Base-by-base conservation (phyloP, 1,140 invertebrate species). In the Cydia splendana region DNA sequence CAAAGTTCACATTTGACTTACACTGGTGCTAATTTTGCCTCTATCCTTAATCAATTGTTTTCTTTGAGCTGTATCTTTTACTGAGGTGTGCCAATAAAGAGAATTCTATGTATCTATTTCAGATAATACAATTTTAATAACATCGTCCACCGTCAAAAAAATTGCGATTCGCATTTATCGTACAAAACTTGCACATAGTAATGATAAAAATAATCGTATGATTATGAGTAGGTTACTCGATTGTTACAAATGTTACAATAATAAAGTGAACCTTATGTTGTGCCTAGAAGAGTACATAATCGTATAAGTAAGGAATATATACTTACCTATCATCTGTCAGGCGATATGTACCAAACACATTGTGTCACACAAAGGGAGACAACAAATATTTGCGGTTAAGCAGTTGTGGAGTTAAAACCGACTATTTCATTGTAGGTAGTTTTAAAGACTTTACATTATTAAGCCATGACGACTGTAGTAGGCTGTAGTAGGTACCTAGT, bases 191-290 rank as follows among this genome's bases (percentile, higher is more conserved):
- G n/a, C n/a, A 71, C 30, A 71, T 10, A 71, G 5, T n/a, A n/a
- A 71, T 38, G 67, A 71, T 71, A 71, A 71, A 62, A 42, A 71
- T 42, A 71, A 71, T 42, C 67, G n/a, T 1, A 42, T 38, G 30
- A 71, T 71, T 71, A 71, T 71, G 67, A 71, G 34, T 45, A 71
- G 42, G 34, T 69, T 7, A 38, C 34, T 38, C 34, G 34, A 38
- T 51, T 74, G 67, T 38, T 71, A 18, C n/a, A 42, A 71, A 0
- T 24, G 24, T 24, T 24, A 24, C 24, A 24, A 24, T 38, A 42
- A 42, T 18, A 24, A 62, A 20, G 57, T 38, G 6, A 42, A 71
- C 67, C 67, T 38, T 6, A 38, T n/a, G n/a, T 20, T 62, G 15
- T 38, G 15, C 6, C 0, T 42, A n/a, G n/a, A 4, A 71, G n/a